Evolutionary conservation across 2,888 invertebrate species (phyloP), one percentile per base, ranked within the genome.

Genomic region (Phrixothrix hirtus): DNA sequence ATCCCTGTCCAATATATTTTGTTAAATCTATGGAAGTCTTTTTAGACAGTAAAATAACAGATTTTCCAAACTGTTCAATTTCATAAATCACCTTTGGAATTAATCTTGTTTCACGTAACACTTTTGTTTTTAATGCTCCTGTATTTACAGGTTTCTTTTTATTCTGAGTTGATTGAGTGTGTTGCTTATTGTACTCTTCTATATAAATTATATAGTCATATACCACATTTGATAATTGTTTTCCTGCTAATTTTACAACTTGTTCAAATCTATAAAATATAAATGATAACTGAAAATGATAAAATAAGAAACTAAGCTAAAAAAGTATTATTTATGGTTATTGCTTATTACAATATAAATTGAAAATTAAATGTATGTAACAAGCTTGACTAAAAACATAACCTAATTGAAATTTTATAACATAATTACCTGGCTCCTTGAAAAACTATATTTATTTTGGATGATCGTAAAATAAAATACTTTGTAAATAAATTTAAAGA

Each of bases 51-150:
- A 81, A 62, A 53, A 82, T 77, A 26, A 85, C 77, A 42, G 78
- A 77, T 61, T 81, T 83, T 60, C 78, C 78, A 67, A 85, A 86
- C 63, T 80, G 80, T 69, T 87, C 87, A 1, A 83, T 81, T 64
- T 83, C 85, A 34, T 81, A 78, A 42, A 87, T 81, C 0, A 86
- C 79, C 36, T 81, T 79, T 5, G 87, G 87, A 61, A 87, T 83
- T 12, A 80, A 75, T 60, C 81, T 81, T 0, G 84, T 84, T 68
- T 86, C 83, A 21, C 79, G 78, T 31, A 83, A 69, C 36, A 84
- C 80, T 69, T 79, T 80, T 50, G 76, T 80, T 39, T 77, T 76
- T 42, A 75, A 55, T 10, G 64, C 58, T 36, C 58, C 61, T 9
- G 69, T 56, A 47, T 74, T 68, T 9, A 64, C 58, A 11, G 53